These are phyloP conservation scores for Gopherus evgoodei DNA, from an alignment of 2,113 vertebrate genomes.

Conservation along the genomic window DNA sequence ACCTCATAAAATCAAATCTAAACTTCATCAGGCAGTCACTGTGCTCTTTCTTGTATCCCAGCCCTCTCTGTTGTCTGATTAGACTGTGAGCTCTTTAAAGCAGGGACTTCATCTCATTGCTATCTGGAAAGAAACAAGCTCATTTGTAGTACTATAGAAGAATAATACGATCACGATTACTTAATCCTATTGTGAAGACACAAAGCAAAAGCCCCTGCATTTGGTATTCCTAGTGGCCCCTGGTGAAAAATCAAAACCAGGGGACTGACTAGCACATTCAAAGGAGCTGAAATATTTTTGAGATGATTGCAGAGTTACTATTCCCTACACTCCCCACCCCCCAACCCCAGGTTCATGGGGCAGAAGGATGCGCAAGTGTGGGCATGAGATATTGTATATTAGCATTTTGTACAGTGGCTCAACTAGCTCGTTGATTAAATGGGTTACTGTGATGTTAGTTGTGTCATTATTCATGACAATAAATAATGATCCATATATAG, in stretches of 20 bases:
- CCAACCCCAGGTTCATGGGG: background rate
- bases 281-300: background rate
- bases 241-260: background rate
- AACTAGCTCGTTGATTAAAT: background rate
- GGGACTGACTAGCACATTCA: background rate
- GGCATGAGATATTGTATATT: background rate
- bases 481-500: no score
- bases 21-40: background rate
- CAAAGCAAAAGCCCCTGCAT: background rate
- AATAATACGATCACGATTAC: background rate
- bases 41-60: background rate
- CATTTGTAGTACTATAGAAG: background rate
- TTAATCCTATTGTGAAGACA: background rate
- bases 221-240: background rate
- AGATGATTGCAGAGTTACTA: background rate
- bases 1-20: accelerated
- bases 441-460: background rate
- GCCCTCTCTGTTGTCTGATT: background rate
- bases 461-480: background rate
- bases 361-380: background rate
- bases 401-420: background rate
- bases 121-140: background rate
- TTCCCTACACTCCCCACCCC: background rate
- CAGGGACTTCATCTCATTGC: background rate
- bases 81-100: background rate